Evolutionary conservation across 2,113 vertebrate species (phyloP).

Genomic region (Calidris pygmaea): DNA sequence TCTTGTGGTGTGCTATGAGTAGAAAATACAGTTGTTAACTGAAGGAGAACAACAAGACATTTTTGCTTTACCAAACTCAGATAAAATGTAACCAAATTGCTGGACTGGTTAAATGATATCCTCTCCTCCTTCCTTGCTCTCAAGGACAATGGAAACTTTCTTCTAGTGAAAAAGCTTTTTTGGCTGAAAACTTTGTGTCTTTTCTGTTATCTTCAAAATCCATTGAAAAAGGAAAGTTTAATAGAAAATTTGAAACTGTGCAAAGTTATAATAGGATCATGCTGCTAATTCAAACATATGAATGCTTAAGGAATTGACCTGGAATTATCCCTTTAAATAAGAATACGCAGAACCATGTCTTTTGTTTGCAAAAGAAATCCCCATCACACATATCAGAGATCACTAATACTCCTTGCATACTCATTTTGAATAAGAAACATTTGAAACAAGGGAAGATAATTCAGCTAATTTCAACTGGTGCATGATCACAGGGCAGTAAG

Average conservation of each 20-base stretch:
- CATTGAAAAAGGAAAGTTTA: neutral
- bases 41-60: neutral
- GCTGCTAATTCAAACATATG: neutral
- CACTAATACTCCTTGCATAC: neutral
- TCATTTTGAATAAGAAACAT: neutral
- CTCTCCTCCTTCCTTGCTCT: neutral
- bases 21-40: conserved; percentile 4
- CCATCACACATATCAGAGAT: neutral
- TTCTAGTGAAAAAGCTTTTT: neutral
- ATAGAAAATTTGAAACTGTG: neutral
- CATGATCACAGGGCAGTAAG: neutral
- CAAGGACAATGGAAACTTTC: conserved; percentile 5
- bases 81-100: neutral
- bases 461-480: neutral
- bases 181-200: neutral
- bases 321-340: neutral
- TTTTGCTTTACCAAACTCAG: neutral
- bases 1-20: neutral
- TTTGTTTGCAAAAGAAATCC: neutral
- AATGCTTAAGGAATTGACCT: neutral
- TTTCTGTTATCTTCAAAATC: neutral
- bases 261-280: neutral
- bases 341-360: neutral
- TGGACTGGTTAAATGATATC: neutral
- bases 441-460: neutral